Evolutionary conservation across 2,797 vertebrate species (phyloP).

Genomic region (Petrocephalus schoutedeni): DNA sequence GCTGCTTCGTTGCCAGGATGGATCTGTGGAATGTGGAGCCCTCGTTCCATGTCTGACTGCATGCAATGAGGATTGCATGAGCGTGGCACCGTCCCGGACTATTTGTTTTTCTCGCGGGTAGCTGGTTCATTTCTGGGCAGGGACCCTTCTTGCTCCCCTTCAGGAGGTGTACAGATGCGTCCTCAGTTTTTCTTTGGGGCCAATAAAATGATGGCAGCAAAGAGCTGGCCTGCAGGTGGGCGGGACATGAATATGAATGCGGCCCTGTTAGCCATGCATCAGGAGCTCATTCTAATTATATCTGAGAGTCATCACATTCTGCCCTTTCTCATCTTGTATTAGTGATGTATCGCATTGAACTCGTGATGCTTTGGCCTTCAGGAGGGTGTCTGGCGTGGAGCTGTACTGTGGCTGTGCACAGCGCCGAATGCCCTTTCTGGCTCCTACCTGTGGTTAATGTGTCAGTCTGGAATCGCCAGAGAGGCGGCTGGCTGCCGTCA

Average conservation of each 20-base stretch:
- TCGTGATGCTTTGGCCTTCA: neutral
- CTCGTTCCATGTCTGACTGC: neutral
- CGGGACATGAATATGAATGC: slow-evolving; percentile 8
- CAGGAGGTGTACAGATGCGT: slow-evolving; percentile 10
- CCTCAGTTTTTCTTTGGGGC: neutral
- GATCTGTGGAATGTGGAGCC: neutral
- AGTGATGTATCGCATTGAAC: neutral
- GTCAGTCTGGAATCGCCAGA: too few species aligned
- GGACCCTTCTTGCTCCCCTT: neutral
- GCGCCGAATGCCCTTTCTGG: neutral
- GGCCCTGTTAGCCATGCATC: slow-evolving; percentile 11
- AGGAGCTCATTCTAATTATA: slow-evolving; percentile 23
- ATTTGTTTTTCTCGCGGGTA: neutral
- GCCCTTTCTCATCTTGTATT: slow-evolving; percentile 36
- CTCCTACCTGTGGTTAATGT: neutral
- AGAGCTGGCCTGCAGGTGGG: neutral
- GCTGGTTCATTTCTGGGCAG: neutral
- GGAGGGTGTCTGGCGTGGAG: neutral
- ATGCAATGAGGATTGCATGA: neutral
- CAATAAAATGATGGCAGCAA: neutral
- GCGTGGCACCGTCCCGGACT: neutral
- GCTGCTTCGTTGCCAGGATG: neutral
- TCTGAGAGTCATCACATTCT: slow-evolving; percentile 38
- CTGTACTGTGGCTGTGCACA: too few species aligned
- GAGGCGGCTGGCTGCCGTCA: too few species aligned